Percentiles rank a stretch among this genome's conserved stretches.
phyloP scores from a whole-genome alignment of 2,888 invertebrate species.

The Cancer borealis region DNA sequence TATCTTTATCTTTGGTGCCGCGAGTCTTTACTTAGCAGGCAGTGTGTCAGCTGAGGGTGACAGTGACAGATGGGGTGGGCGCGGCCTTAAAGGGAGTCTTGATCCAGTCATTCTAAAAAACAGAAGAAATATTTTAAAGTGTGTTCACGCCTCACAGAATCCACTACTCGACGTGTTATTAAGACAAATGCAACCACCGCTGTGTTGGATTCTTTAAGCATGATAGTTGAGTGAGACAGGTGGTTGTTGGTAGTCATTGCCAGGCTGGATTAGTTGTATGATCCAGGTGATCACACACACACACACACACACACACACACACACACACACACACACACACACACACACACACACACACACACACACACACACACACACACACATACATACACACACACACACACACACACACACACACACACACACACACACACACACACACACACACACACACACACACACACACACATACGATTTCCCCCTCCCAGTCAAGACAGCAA shows the following conservation, averaged over 20 bases:
- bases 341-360: neutral
- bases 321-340: neutral
- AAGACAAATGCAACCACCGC: neutral
- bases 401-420: neutral
- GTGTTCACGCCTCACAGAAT: too few species aligned
- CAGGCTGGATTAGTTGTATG: neutral
- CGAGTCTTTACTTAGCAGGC: too few species aligned
- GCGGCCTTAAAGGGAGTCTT: too few species aligned
- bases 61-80: too few species aligned
- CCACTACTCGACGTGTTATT: too few species aligned
- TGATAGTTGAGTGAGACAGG: neutral
- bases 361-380: neutral
- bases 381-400: neutral
- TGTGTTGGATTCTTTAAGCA: neutral
- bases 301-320: too few species aligned
- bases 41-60: too few species aligned
- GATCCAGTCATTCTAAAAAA: too few species aligned
- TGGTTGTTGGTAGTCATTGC: neutral
- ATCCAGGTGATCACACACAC: neutral
- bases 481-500: neutral
- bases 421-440: neutral
- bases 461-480: neutral
- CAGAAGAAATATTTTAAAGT: too few species aligned
- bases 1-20: too few species aligned
- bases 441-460: neutral